A percentile compares a stretch with the other conserved stretches of the same genome.
These are phyloP conservation scores for Chrysogorgia sp. DNA, from an alignment of 92 coral and sea anemone genomes.

Conservation along the genomic window DNA sequence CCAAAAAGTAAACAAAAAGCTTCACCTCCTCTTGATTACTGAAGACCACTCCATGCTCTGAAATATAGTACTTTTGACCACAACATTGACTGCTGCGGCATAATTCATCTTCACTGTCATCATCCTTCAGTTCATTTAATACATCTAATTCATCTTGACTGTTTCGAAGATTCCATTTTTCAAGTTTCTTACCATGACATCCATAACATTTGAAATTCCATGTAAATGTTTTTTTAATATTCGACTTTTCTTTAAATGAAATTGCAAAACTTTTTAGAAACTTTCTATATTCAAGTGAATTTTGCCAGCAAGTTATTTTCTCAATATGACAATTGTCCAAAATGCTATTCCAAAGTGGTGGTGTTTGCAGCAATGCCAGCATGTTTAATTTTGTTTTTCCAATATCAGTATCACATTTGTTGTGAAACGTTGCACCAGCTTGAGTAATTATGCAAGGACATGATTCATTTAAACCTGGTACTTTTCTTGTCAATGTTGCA, in stretches of 20 bases:
- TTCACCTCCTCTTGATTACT: conserved; percentile 70
- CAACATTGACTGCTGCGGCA: conserved; percentile 21
- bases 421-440: neutral
- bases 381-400: neutral
- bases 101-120: conserved; percentile 20
- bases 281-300: neutral
- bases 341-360: conserved; percentile 8
- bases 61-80: conserved; percentile 62
- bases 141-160: neutral
- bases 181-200: conserved; percentile 17
- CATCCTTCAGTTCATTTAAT: neutral
- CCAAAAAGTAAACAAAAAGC: neutral
- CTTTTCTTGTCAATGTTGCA: neutral
- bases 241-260: neutral
- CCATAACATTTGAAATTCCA: conserved; percentile 30
- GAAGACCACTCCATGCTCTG: conserved; percentile 84
- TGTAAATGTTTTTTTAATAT: neutral
- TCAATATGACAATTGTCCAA: neutral
- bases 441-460: neutral
- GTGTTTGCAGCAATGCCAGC: neutral
- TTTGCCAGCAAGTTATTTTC: conserved; percentile 19
- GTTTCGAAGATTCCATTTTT: neutral
- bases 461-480: neutral
- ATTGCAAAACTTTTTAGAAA: conserved; percentile 8
- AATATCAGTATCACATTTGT: neutral